Percentiles rank a stretch among this genome's conserved stretches.
Evolutionary conservation across 2,797 vertebrate species (phyloP).

Genomic region (Botia kubotai): DNA sequence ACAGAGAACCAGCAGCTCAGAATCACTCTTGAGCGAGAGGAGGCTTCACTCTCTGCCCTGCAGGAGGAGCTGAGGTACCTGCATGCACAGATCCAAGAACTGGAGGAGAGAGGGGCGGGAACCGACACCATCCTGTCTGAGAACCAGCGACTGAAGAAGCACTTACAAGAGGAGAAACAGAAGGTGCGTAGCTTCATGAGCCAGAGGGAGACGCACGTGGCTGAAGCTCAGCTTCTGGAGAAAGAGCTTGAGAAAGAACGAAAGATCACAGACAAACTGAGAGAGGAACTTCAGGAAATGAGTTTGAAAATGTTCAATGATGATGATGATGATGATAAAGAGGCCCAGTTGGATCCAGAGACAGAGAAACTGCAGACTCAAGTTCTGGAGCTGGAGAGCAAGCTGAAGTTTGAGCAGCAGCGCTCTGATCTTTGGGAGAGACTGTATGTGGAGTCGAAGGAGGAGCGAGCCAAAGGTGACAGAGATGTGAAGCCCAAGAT

Average conservation of each 20-base stretch:
- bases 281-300: conserved; percentile 79
- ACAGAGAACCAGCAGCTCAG: conserved; percentile 86
- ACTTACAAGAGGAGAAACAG: conserved; percentile 86
- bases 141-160: conserved; percentile 86
- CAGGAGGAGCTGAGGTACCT: conserved; percentile 87
- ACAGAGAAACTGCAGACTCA: conserved; percentile 78
- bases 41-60: conserved; percentile 81
- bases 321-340: conserved; percentile 43
- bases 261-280: conserved; percentile 77
- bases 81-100: conserved; percentile 81
- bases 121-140: conserved; percentile 81
- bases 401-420: conserved; percentile 92
- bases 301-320: conserved; percentile 62
- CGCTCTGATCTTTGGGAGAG: conserved; percentile 96
- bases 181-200: conserved; percentile 75
- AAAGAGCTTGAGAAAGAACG: conserved; percentile 85
- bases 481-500: conserved; percentile 76
- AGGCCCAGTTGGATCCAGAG: conserved; percentile 67
- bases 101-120: conserved; percentile 80
- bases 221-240: conserved; percentile 83
- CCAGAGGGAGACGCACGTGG: conserved; percentile 82
- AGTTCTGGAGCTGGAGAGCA: conserved; percentile 86
- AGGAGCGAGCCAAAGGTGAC: conserved; percentile 83
- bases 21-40: conserved; percentile 84
- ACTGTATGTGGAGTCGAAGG: conserved; percentile 92